Conservation (phyloP, 2,113 vertebrate genomes). For the Xiphias gladius region DNA sequence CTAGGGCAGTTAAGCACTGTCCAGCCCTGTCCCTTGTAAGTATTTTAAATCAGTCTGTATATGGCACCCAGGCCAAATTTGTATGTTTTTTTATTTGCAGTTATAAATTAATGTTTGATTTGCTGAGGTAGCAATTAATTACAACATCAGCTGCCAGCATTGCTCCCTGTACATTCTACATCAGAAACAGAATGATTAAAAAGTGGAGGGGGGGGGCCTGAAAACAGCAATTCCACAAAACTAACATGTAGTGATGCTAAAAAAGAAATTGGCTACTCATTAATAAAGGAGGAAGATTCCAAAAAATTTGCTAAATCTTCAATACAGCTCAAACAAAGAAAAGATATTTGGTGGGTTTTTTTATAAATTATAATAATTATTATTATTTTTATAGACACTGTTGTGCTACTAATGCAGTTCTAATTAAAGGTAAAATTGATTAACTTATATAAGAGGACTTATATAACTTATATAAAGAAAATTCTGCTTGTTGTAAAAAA, state of each 20-base stretch:
- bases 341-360: not conserved
- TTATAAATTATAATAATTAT: slow-evolving; percentile 4
- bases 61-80: not conserved
- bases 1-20: not conserved
- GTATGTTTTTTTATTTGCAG: slow-evolving; percentile 4
- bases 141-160: not conserved
- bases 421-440: slow-evolving; percentile 11
- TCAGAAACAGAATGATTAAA: not conserved
- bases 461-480: not conserved
- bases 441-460: not conserved
- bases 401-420: not conserved
- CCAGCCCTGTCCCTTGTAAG: not conserved
- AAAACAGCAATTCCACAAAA: slow-evolving; percentile 26
- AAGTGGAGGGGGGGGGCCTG: not conserved
- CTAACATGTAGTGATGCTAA: not conserved
- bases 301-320: slow-evolving; percentile 32
- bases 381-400: not conserved
- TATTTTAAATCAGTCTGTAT: slow-evolving; percentile 7
- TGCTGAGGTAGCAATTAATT: slow-evolving; percentile 3
- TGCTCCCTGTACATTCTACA: slow-evolving; percentile 17
- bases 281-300: slow-evolving; percentile 5
- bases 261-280: slow-evolving; percentile 34
- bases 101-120: slow-evolving; percentile 17
- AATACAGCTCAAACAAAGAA: slow-evolving; percentile 30
- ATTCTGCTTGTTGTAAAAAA: too few relatives aligned